Evolutionary conservation across 2,113 vertebrate species (phyloP), one percentile per base, ranked within the genome.

Genomic region (Bujurquina vittata): DNA sequence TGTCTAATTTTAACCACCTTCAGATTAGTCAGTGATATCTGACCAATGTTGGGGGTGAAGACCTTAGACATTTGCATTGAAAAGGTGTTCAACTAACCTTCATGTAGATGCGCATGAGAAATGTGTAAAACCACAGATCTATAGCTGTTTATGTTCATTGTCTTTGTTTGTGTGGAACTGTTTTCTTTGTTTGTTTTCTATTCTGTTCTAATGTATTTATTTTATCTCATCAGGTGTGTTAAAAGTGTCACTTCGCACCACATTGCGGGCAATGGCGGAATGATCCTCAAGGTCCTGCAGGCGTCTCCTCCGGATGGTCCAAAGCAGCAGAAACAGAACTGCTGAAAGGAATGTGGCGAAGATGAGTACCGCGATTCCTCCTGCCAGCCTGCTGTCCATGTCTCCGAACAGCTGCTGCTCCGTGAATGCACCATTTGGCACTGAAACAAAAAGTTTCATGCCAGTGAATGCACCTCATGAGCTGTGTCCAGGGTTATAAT

Each of bases 381-480:
- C 88, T 0, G 94, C 87, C n/a, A 93, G 35, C 4, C 85, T 75
- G 4, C 37, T 63, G 76, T 91, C 59, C 84, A 93, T 52, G 4
- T 89, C 61, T 63, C 90, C 87, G n/a, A 94, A 94, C 60, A 93
- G 58, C 12, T 89, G 93, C 62, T 88, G 92, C 72, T 94, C 93
- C 3, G 61, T 89, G 75, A 89, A 76, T 0, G 90, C 90, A 59
- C 88, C 94, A 62, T 57, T 62, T 12, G 94, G 95, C 43, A 89
- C 86, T 95, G 52, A 43, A 43, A 40, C 18, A 54, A 4, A 37
- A 52, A 49, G 37, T n/a, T 6, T 37, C 10, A 15, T 31, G 46
- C 56, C 4, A 31, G 40, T 58, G 3, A 85, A 69, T 2, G 9
- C 43, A 26, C 18, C 75, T 62, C 22, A 7, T 10, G 20, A 49